phyloP scores from a whole-genome alignment of 2,797 vertebrate genomes.

The Lithobates pipiens region DNA sequence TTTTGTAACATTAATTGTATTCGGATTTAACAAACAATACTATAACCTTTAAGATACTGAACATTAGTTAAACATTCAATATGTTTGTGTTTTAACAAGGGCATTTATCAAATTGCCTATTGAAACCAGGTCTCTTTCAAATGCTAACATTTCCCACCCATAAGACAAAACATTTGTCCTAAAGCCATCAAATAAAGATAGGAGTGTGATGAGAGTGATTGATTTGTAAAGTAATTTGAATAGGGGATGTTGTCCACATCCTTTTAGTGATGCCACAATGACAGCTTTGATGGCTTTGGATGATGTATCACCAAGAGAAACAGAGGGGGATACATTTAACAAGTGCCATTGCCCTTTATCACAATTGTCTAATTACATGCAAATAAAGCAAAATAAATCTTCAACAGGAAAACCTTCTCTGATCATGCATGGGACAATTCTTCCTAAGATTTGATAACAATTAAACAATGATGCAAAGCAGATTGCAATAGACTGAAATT shows the following conservation, averaged over 20 bases:
- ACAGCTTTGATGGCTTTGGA: conserved; percentile 65
- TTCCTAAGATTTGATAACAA: not conserved
- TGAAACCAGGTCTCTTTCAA: conserved; percentile 62
- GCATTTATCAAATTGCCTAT: conserved; percentile 52
- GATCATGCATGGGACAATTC: not conserved
- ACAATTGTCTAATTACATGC: conserved; percentile 59
- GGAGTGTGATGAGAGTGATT: conserved; percentile 67
- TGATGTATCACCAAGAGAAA: conserved; percentile 66
- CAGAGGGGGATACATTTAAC: conserved; percentile 69
- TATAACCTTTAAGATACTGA: conserved; percentile 25
- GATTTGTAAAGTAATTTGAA: conserved; percentile 71
- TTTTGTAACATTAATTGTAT: conserved; percentile 48
- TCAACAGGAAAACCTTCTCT: conserved; percentile 3
- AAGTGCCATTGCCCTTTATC: conserved; percentile 66
- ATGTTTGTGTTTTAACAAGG: conserved; percentile 61
- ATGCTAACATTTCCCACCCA: conserved; percentile 64
- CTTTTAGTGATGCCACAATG: conserved; percentile 65
- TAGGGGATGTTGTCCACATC: conserved; percentile 67
- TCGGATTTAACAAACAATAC: conserved; percentile 41
- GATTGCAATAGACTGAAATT: not conserved
- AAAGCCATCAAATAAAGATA: conserved; percentile 65
- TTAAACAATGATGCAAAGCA: not conserved
- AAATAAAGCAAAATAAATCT: conserved; percentile 57
- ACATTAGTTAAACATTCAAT: conserved; percentile 38
- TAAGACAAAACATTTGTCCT: conserved; percentile 69